phyloP scores from a whole-genome alignment of 2,797 vertebrate species.

The Cossypha heuglini region DNA sequence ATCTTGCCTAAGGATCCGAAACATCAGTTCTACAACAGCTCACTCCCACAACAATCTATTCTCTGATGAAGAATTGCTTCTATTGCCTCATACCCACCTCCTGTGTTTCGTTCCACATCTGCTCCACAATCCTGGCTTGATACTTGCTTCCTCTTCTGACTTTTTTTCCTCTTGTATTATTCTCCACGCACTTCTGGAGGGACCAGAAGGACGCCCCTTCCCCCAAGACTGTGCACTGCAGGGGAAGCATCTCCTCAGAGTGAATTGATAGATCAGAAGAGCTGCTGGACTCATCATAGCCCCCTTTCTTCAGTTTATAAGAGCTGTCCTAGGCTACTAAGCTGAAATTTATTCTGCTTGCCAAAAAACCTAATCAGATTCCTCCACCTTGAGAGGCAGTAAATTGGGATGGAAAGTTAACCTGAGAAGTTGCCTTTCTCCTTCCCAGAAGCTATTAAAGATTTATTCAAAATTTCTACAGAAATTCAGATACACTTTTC shows the following conservation, averaged over 20 bases:
- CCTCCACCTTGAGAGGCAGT: neutral
- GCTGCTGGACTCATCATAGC: neutral
- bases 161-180: neutral
- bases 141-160: accelerated
- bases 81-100: neutral
- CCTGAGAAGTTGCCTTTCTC: neutral
- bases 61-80: neutral
- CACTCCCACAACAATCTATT: neutral
- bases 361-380: neutral
- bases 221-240: too few relatives aligned
- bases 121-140: too few relatives aligned
- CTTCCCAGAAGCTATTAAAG: neutral
- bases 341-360: neutral
- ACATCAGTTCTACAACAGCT: neutral
- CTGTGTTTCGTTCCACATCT: neutral
- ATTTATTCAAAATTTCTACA: neutral
- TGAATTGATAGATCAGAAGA: neutral
- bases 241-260: neutral
- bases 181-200: neutral
- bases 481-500: neutral
- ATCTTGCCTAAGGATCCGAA: neutral
- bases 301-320: neutral
- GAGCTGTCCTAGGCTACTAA: neutral
- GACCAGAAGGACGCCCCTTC: neutral
- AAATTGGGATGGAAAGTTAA: neutral